Conservation (phyloP, 2,888 invertebrate genomes). For the Chesias legatella region DNA sequence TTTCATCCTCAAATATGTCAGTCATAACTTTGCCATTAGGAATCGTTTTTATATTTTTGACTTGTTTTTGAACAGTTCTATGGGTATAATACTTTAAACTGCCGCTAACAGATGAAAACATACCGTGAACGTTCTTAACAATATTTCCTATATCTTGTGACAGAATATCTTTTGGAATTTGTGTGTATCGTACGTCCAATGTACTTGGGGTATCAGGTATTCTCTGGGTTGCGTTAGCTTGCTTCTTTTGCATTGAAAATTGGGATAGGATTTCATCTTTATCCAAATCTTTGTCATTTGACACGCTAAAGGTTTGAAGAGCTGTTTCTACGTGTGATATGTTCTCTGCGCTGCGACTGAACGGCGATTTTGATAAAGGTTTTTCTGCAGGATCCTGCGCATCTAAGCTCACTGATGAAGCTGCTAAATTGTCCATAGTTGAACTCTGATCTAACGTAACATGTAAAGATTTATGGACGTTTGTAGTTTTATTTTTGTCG, state of each 20-base stretch:
- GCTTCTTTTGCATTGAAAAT: constrained; percentile 55
- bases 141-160: constrained; percentile 69
- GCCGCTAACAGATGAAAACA: constrained; percentile 72
- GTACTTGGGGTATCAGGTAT: constrained; percentile 46
- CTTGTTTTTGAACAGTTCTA: constrained; percentile 47
- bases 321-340: constrained; percentile 39
- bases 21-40: constrained; percentile 65
- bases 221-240: constrained; percentile 55
- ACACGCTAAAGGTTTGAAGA: constrained; percentile 27
- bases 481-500: too few relatives aligned
- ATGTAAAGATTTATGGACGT: too few relatives aligned
- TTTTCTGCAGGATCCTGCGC: constrained; percentile 37
- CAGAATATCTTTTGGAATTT: constrained; percentile 63
- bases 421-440: neutral
- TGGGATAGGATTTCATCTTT: constrained; percentile 56
- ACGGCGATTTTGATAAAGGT: constrained; percentile 39
- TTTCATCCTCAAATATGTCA: constrained; percentile 67
- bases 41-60: constrained; percentile 45
- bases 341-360: constrained; percentile 65
- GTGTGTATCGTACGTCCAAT: constrained; percentile 45
- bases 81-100: constrained; percentile 68
- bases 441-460: neutral
- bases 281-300: constrained; percentile 47
- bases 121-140: constrained; percentile 74
- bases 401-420: constrained; percentile 23